Evolutionary conservation across 2,888 invertebrate species (phyloP).

Genomic region (Troides helena): DNA sequence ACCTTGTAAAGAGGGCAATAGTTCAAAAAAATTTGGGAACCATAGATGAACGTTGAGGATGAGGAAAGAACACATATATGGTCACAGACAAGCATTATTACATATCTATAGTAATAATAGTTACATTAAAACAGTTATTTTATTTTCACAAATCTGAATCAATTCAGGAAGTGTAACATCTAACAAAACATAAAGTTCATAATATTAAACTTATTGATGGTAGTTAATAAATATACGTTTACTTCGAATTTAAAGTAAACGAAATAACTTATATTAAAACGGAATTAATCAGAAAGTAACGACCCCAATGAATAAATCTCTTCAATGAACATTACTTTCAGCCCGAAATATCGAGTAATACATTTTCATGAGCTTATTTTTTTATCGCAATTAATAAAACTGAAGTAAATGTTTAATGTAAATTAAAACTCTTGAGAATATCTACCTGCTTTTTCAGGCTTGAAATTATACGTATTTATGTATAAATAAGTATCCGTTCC

Average conservation of each 20-base stretch:
- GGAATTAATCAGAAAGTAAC: neutral
- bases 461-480: neutral
- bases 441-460: neutral
- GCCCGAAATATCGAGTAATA: neutral
- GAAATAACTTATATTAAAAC: constrained; percentile 1
- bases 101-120: too few species aligned
- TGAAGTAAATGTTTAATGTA: neutral
- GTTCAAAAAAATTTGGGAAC: too few species aligned
- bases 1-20: too few species aligned
- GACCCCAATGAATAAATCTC: neutral
- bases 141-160: too few species aligned
- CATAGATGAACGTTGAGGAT: too few species aligned
- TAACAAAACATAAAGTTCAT: neutral
- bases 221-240: neutral
- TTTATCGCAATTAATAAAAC: neutral
- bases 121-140: too few species aligned
- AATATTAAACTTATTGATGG: neutral
- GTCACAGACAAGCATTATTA: too few species aligned
- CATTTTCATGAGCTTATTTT: neutral
- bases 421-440: neutral
- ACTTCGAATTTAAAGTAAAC: neutral
- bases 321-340: neutral
- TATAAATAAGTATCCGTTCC: too few species aligned
- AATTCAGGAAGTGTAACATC: too few species aligned
- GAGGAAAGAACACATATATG: too few species aligned